Conservation (phyloP, 2,888 invertebrate genomes). For the Junonia oenone region DNA sequence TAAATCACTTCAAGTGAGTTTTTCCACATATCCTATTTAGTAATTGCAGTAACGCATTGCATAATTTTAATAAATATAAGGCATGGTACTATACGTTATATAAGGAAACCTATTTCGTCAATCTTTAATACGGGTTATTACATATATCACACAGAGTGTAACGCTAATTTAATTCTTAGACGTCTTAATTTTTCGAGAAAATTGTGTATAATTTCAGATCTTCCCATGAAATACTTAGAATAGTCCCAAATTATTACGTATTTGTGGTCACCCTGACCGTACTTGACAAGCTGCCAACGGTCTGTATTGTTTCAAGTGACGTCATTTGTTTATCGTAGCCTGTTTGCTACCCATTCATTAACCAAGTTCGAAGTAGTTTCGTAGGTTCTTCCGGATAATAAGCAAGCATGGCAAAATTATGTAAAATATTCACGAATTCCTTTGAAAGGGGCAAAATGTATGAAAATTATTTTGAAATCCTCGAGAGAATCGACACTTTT, state of each 20-base stretch:
- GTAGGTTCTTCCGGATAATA: neutral
- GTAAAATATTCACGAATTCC: too few relatives aligned
- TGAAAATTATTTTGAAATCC: too few relatives aligned
- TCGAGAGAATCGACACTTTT: too few relatives aligned
- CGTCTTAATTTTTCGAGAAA: too few relatives aligned
- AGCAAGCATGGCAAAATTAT: neutral
- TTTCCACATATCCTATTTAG: neutral
- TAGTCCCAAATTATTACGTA: neutral
- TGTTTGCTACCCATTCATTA: slow-evolving; percentile 2
- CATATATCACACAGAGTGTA: too few relatives aligned
- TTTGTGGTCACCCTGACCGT: slow-evolving; percentile 11
- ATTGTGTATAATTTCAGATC: too few relatives aligned
- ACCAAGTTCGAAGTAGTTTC: neutral
- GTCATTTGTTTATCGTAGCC: slow-evolving; percentile 20
- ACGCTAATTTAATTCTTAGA: too few relatives aligned
- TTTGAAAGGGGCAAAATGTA: too few relatives aligned
- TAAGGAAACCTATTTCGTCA: neutral
- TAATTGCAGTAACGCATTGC: neutral
- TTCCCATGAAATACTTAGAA: neutral
- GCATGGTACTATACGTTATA: neutral
- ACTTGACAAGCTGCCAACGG: slow-evolving; percentile 28
- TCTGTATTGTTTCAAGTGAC: slow-evolving; percentile 15
- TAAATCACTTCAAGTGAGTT: neutral
- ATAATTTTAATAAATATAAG: neutral
- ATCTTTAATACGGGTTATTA: slow-evolving; percentile 10